Evolutionary conservation across 2,113 vertebrate species (phyloP), one percentile per base, ranked within the genome.

Genomic region (Phalacrocorax aristotelis): DNA sequence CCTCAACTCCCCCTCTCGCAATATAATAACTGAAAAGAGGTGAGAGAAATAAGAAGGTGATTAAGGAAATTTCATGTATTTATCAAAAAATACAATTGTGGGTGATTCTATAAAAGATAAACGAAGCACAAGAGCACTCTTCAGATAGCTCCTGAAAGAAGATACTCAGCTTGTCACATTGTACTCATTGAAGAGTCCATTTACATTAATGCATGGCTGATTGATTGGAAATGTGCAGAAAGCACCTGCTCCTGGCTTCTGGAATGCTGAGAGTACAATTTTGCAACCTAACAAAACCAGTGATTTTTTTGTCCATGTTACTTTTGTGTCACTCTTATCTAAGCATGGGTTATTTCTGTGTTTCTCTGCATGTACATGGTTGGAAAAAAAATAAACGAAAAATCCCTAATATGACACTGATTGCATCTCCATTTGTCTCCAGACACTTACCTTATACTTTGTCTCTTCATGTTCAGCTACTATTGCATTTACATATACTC

Each of bases 131-230:
- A 97, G 82, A 96, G 65, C 62, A 38, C 32, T 95, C n/a, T 60
- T 61, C 75, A 95, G 32, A 89, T 95, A 92, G 74, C 76, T 86
- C 76, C 76, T 96, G 68, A 93, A 95, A 97, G 84, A 97, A 92
- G 88, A 97, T 55, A 58, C 71, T 90, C 83, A 84, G 48, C 96
- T 96, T 97, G 81, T 93, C 48, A 61, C 76, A 54, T 74, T 97
- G 85, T 86, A 88, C 49, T 68, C 81, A 32, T 68, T 80, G 82
- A 87, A 95, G 71, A 97, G 36, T 95, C 72, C 97, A 97, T 98
- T 97, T 97, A 87, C 96, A 97, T 97, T 97, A 95, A 97, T 98
- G 98, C 98, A 98, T 98, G 98, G 97, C 97, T 97, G 88, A 96
- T 96, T 97, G 97, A 96, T 96, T 97, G 97, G 94, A 93, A 96